Percentiles rank a stretch among this genome's conserved stretches.
Conservation (phyloP, 2,888 invertebrate species). For the Metallyticus violacea region DNA sequence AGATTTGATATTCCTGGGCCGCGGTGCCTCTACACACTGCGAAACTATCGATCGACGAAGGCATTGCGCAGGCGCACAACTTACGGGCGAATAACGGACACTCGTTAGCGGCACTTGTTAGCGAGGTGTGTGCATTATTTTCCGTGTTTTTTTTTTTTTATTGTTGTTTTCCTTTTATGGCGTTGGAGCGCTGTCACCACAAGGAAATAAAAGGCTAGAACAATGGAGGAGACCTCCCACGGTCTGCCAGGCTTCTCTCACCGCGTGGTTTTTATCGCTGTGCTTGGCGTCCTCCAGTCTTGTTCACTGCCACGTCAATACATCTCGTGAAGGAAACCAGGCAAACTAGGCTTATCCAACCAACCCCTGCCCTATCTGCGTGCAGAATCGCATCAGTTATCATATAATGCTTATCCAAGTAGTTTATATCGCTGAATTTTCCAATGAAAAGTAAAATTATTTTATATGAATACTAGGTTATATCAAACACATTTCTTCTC, state of each 20-base stretch:
- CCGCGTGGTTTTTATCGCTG: neutral
- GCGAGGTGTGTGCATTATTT: neutral
- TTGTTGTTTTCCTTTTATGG: neutral
- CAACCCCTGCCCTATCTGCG: neutral
- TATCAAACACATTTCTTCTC: no score
- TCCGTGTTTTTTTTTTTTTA: neutral
- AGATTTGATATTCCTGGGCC: neutral
- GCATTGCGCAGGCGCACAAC: neutral
- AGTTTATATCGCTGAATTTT: no score
- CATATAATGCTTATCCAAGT: no score
- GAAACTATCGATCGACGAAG: neutral
- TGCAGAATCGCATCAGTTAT: neutral
- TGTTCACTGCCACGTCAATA: neutral
- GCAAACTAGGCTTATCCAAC: neutral
- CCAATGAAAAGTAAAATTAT: no score
- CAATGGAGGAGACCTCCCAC: neutral
- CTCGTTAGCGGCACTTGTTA: neutral
- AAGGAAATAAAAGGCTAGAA: neutral
- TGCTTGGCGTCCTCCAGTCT: neutral
- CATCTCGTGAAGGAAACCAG: neutral
- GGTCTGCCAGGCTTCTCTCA: neutral
- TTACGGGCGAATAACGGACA: neutral
- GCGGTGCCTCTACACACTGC: neutral
- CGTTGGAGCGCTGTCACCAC: neutral
- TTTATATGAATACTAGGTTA: no score